Conservation (phyloP, 2,888 invertebrate species). For the Osmoderma eremita region DNA sequence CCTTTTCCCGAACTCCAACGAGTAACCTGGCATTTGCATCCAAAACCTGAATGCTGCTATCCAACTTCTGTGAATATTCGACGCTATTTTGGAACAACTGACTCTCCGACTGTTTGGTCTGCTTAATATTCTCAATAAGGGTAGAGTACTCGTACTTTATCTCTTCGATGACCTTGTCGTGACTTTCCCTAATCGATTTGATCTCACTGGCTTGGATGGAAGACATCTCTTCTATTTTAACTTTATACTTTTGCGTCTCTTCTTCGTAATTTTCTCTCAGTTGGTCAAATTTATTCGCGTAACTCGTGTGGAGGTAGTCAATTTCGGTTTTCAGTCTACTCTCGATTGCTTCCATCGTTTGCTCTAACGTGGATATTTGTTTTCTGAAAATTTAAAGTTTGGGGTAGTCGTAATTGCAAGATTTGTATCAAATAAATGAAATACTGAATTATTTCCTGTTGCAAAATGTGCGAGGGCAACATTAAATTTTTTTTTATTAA, state of each 20-base stretch:
- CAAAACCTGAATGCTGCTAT: constrained; percentile 64
- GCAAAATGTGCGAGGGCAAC: no score
- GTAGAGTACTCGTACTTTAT: constrained; percentile 66
- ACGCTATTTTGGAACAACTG: constrained; percentile 65
- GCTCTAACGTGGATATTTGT: constrained; percentile 69
- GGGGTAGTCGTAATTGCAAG: not conserved
- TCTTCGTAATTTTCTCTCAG: constrained; percentile 53
- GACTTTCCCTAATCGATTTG: constrained; percentile 67
- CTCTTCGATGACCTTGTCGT: constrained; percentile 65
- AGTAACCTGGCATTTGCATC: constrained; percentile 65
- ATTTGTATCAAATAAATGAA: no score
- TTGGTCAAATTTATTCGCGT: constrained; percentile 65
- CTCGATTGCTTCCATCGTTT: constrained; percentile 68
- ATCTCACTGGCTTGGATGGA: constrained; percentile 58
- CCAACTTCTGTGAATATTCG: constrained; percentile 66
- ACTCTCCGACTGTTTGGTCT: constrained; percentile 67
- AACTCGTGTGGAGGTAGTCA: constrained; percentile 65
- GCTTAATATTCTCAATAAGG: constrained; percentile 70
- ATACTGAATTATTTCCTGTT: no score
- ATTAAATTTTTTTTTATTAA: no score
- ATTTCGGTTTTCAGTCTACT: constrained; percentile 71
- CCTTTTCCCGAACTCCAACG: constrained; percentile 64
- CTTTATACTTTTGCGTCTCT: constrained; percentile 56
- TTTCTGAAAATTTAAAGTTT: constrained; percentile 62
- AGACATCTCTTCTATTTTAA: constrained; percentile 56